phyloP scores from a whole-genome alignment of 1,140 invertebrate species.

The Drosophila takahashii region DNA sequence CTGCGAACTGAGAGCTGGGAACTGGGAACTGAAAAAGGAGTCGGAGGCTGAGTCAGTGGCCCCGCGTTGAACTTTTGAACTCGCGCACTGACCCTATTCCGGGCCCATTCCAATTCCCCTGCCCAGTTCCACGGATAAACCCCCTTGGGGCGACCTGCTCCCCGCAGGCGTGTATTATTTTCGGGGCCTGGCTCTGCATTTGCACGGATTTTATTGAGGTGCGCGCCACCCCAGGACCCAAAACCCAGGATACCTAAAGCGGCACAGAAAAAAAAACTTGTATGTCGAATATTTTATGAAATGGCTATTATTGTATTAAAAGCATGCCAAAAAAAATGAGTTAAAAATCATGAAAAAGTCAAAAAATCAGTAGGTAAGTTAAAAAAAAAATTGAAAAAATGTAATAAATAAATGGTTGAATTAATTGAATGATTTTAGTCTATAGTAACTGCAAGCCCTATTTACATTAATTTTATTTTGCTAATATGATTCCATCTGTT shows the following conservation, averaged over 20 bases:
- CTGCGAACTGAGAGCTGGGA: too few species aligned
- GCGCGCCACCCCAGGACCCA: slow-evolving; percentile 8
- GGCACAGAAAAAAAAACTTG: background rate
- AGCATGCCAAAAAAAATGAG: too few species aligned
- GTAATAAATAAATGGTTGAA: too few species aligned
- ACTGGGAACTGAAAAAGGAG: background rate
- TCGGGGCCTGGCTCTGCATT: slow-evolving; percentile 46
- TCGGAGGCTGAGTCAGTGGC: slow-evolving; percentile 12
- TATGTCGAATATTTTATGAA: too few species aligned
- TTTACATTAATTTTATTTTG: too few species aligned
- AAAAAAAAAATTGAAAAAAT: too few species aligned
- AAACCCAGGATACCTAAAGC: background rate
- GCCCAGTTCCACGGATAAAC: background rate
- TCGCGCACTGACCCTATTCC: slow-evolving; percentile 73
- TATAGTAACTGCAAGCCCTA: too few species aligned
- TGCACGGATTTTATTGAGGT: slow-evolving; percentile 70
- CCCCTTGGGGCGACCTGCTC: background rate
- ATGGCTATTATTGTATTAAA: too few species aligned
- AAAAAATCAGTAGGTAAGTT: too few species aligned
- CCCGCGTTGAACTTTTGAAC: slow-evolving; percentile 74
- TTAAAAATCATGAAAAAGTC: too few species aligned
- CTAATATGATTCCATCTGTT: too few species aligned
- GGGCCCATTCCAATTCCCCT: background rate
- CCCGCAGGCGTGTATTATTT: slow-evolving; percentile 58
- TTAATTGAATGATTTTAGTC: too few species aligned